Evolutionary conservation across 2,888 invertebrate genomes (phyloP).

Genomic region (Blastobasis lacticolella): DNA sequence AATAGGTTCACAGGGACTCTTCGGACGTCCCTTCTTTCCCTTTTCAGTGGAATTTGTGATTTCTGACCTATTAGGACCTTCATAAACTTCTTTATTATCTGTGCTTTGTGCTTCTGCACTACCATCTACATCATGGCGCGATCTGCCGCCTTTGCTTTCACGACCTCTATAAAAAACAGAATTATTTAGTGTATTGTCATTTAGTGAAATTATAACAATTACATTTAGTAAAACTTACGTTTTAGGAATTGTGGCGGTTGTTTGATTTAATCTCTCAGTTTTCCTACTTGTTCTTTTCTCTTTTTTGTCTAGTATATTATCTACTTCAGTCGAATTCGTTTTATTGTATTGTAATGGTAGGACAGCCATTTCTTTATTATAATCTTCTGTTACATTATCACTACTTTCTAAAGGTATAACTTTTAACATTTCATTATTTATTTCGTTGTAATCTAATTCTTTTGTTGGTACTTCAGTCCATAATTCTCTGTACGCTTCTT

Average conservation of each 20-base stretch:
- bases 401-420: constrained; percentile 45
- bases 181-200: constrained; percentile 1
- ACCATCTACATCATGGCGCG: constrained; percentile 28
- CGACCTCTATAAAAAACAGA: constrained; percentile 39
- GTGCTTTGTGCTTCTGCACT: constrained; percentile 29
- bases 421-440: constrained; percentile 40
- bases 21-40: constrained; percentile 64
- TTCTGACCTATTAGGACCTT: constrained; percentile 28
- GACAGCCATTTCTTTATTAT: constrained; percentile 42
- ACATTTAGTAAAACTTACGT: constrained; percentile 44
- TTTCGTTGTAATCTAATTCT: constrained; percentile 31
- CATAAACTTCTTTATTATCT: constrained; percentile 29
- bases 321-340: constrained; percentile 57
- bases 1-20: constrained; percentile 80
- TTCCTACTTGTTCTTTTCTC: constrained; percentile 69
- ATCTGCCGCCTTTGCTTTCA: constrained; percentile 58
- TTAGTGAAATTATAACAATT: neutral
- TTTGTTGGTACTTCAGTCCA: constrained; percentile 34
- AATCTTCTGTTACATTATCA: neutral
- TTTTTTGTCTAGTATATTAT: constrained; percentile 52
- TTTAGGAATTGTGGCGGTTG: constrained; percentile 65
- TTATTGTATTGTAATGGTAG: constrained; percentile 51
- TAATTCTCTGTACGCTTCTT: constrained; percentile 39
- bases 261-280: constrained; percentile 65
- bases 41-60: constrained; percentile 36